These are phyloP conservation scores for Melanotaenia trifasciata DNA, from an alignment of 2,797 vertebrate genomes.

Conservation along the genomic window DNA sequence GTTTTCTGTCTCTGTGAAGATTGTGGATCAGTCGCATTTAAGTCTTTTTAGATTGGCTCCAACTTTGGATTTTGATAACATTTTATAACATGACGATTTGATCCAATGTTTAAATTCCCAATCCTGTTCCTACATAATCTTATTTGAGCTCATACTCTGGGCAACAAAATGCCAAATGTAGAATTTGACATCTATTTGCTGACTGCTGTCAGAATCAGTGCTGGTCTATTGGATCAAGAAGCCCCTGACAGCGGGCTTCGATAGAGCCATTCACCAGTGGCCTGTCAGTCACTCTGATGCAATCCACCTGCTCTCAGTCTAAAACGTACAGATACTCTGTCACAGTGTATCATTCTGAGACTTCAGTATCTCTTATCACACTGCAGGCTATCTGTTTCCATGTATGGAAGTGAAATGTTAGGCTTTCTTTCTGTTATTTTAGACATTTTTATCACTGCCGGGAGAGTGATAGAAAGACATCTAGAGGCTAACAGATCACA, in stretches of 20 bases:
- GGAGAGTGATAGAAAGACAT: slow-evolving; percentile 32
- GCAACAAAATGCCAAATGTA: slow-evolving; percentile 38
- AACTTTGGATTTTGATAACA: neutral
- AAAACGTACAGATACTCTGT: slow-evolving; percentile 40
- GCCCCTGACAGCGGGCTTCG: slow-evolving; percentile 28
- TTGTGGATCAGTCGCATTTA: neutral
- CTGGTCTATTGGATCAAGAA: slow-evolving; percentile 49
- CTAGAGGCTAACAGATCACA: slow-evolving; percentile 68
- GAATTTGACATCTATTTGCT: slow-evolving; percentile 28
- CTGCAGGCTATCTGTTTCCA: slow-evolving; percentile 11
- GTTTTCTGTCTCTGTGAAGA: neutral
- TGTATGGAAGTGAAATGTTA: neutral
- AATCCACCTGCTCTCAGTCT: slow-evolving; percentile 41
- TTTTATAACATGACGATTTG: neutral
- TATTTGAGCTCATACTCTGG: slow-evolving; percentile 17
- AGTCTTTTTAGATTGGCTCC: neutral
- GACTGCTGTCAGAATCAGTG: slow-evolving; percentile 48
- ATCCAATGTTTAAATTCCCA: neutral
- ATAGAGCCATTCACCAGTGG: slow-evolving; percentile 38
- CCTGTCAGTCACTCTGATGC: slow-evolving; percentile 59
- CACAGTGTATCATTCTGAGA: slow-evolving; percentile 17
- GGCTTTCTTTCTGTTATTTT: neutral
- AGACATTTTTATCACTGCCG: neutral
- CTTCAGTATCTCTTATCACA: slow-evolving; percentile 10
- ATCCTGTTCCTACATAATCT: neutral